phyloP scores from a whole-genome alignment of 2,797 vertebrate genomes.

The Mus spretus region DNA sequence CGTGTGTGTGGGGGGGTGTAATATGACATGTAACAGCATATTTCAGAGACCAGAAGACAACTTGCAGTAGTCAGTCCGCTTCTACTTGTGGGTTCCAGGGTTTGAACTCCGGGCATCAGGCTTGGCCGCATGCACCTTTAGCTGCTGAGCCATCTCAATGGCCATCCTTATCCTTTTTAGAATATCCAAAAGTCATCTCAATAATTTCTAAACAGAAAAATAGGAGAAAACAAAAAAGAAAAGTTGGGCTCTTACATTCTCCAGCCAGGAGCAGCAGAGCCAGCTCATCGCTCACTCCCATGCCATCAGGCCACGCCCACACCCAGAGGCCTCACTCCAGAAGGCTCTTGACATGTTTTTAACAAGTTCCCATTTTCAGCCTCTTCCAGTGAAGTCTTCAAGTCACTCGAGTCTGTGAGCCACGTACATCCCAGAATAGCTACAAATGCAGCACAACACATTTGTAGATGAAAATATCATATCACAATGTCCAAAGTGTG shows the following conservation, averaged over 20 bases:
- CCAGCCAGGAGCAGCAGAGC: background rate
- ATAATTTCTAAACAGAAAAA: constrained; percentile 3
- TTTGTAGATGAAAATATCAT: background rate
- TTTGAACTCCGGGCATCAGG: background rate
- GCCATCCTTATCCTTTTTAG: background rate
- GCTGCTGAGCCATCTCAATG: background rate
- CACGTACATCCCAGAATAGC: background rate
- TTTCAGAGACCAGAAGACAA: background rate
- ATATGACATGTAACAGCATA: background rate
- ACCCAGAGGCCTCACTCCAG: too few relatives aligned
- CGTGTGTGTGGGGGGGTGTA: background rate
- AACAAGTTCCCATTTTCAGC: background rate
- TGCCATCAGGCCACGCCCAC: too few relatives aligned
- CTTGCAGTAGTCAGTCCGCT: background rate
- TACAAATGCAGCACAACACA: background rate
- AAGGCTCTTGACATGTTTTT: background rate
- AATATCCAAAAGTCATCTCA: background rate
- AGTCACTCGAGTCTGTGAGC: background rate
- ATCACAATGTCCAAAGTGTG: background rate
- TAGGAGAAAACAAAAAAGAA: background rate
- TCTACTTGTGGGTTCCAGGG: background rate
- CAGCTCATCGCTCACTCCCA: accelerated
- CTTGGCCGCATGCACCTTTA: background rate
- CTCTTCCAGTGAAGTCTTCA: background rate
- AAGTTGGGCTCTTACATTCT: background rate